phyloP scores from a whole-genome alignment of 2,113 vertebrate species.

The Notechis scutatus region DNA sequence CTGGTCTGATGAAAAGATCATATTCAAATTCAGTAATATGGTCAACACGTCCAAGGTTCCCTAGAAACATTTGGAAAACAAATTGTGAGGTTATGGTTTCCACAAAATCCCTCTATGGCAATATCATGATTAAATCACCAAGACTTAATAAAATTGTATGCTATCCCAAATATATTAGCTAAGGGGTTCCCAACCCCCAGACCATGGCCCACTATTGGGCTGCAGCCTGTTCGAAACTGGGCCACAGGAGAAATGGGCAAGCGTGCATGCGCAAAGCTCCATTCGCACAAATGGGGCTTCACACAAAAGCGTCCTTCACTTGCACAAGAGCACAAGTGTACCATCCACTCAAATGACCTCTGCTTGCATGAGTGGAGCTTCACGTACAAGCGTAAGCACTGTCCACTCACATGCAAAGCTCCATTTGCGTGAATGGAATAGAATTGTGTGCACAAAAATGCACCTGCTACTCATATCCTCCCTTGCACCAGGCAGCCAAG shows the following conservation, averaged over 20 bases:
- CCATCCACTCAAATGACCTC: too few relatives aligned
- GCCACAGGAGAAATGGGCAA: not conserved
- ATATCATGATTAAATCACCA: not conserved
- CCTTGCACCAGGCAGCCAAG: too few relatives aligned
- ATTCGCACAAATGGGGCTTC: too few relatives aligned
- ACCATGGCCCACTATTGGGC: not conserved
- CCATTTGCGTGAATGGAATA: too few relatives aligned
- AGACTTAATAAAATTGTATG: not conserved
- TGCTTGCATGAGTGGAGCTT: too few relatives aligned
- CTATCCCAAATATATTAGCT: not conserved
- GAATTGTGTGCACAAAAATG: too few relatives aligned
- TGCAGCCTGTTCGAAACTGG: not conserved
- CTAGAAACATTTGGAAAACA: slow-evolving; percentile 59
- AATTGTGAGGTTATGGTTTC: not conserved
- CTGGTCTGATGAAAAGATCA: slow-evolving; percentile 95
- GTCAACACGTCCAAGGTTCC: slow-evolving; percentile 92
- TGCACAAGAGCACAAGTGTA: too few relatives aligned
- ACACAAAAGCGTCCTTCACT: too few relatives aligned
- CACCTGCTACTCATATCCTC: too few relatives aligned
- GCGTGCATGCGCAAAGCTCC: too few relatives aligned
- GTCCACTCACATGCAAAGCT: too few relatives aligned
- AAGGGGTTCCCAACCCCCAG: not conserved
- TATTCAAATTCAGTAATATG: slow-evolving; percentile 95
- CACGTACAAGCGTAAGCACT: too few relatives aligned
- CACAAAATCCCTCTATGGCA: not conserved